phyloP scores from a whole-genome alignment of 2,888 invertebrate species.

The Sphecodes monilicornis region DNA sequence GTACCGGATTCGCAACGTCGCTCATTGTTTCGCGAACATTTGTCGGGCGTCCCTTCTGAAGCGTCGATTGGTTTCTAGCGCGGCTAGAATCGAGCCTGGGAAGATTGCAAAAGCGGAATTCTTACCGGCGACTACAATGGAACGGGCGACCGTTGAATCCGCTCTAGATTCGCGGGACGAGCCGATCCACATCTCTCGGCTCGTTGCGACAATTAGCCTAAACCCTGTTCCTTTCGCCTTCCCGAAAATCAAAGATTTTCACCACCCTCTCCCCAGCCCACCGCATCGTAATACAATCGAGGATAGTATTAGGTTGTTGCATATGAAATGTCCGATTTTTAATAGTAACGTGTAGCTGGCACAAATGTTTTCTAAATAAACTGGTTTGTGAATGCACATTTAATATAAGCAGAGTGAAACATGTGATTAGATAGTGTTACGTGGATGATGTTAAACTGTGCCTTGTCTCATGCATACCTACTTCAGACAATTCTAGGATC shows the following conservation, averaged over 20 bases:
- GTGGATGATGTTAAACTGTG: no score
- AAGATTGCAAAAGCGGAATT: slow-evolving; percentile 82
- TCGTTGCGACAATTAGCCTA: slow-evolving; percentile 37
- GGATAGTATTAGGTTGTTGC: no score
- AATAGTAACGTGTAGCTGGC: no score
- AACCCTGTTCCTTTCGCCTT: not conserved
- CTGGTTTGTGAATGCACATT: no score
- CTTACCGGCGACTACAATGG: slow-evolving; percentile 76
- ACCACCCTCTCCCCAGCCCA: no score
- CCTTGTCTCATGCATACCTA: no score
- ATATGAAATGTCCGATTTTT: no score
- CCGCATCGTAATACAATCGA: no score
- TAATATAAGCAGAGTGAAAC: no score
- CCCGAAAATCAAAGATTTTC: not conserved
- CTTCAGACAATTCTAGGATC: no score
- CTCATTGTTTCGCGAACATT: slow-evolving; percentile 74
- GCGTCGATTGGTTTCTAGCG: slow-evolving; percentile 67
- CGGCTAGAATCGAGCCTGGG: slow-evolving; percentile 76
- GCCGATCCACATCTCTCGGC: slow-evolving; percentile 45
- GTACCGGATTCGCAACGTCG: slow-evolving; percentile 71
- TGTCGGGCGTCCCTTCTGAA: slow-evolving; percentile 68
- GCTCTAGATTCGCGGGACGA: slow-evolving; percentile 75
- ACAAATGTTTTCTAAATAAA: no score
- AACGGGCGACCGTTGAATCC: slow-evolving; percentile 76
- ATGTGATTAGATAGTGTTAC: no score